These are phyloP conservation scores for Raphicerus campestris DNA, from an alignment of 2,113 vertebrate species.

Conservation along the genomic window DNA sequence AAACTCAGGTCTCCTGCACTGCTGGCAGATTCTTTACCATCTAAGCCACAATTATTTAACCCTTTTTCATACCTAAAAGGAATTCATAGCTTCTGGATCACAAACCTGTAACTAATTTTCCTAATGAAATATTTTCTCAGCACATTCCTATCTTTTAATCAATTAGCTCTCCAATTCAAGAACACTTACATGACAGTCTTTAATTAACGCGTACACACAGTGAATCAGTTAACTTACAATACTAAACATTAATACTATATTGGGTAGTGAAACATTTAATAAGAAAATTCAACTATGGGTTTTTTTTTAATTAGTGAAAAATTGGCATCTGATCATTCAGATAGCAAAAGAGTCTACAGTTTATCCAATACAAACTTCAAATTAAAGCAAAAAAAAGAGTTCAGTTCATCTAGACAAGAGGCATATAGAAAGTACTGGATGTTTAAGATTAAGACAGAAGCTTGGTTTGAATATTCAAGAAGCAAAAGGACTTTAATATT, in stretches of 20 bases:
- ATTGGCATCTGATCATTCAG: neutral
- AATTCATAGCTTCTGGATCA: neutral
- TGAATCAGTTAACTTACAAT: constrained; percentile 21
- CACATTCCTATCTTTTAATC: constrained; percentile 35
- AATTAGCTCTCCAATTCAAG: constrained; percentile 46
- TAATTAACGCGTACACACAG: constrained; percentile 25
- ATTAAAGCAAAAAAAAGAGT: constrained; percentile 5
- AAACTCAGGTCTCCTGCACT: neutral
- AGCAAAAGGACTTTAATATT: neutral
- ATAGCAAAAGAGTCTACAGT: neutral
- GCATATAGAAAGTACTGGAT: neutral
- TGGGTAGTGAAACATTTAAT: constrained; percentile 1
- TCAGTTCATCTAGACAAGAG: neutral
- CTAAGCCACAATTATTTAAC: neutral
- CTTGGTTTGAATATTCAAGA: constrained; percentile 10
- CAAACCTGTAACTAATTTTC: neutral
- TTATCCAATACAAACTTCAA: constrained; percentile 29
- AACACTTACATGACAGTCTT: constrained; percentile 25
- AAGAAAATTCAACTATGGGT: constrained; percentile 33
- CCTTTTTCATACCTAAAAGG: neutral
- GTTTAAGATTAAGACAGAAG: neutral
- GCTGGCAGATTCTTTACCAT: neutral
- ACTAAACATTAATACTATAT: constrained; percentile 39
- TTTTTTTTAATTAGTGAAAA: constrained; percentile 52
- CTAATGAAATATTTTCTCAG: constrained; percentile 6